phyloP scores from a whole-genome alignment of 2,888 invertebrate genomes.

The Stenurella melanura region DNA sequence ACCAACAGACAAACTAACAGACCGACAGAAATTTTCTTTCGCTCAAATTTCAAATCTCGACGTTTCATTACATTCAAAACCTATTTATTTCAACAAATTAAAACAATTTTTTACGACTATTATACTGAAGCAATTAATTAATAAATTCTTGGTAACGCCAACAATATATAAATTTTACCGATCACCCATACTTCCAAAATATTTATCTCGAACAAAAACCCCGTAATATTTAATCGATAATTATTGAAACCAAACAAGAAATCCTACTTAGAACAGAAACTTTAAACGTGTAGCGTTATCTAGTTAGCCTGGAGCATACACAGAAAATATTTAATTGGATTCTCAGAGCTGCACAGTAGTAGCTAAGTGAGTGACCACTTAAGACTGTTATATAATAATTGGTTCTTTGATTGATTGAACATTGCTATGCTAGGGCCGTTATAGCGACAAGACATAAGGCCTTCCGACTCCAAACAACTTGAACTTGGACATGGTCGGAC shows the following conservation, averaged over 20 bases:
- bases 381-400: slow-evolving; percentile 64
- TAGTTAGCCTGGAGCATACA: slow-evolving; percentile 55
- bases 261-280: slow-evolving; percentile 59
- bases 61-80: no score
- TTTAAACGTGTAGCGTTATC: slow-evolving; percentile 57
- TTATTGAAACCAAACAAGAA: slow-evolving; percentile 51
- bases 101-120: no score
- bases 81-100: no score
- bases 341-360: slow-evolving; percentile 60
- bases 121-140: no score
- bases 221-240: slow-evolving; percentile 42
- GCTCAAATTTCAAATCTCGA: no score
- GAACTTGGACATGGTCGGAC: slow-evolving; percentile 23
- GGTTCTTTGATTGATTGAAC: slow-evolving; percentile 62
- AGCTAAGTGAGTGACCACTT: slow-evolving; percentile 61
- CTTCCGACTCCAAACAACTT: slow-evolving; percentile 15
- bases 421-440: slow-evolving; percentile 54
- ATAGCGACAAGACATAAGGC: slow-evolving; percentile 18
- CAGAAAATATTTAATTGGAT: slow-evolving; percentile 60
- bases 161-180: no score
- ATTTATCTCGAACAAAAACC: slow-evolving; percentile 9
- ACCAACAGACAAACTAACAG: no score
- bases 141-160: no score
- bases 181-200: slow-evolving; percentile 5
- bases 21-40: no score